A percentile compares a stretch with the other conserved stretches of the same genome.
phyloP scores from a whole-genome alignment of 2,888 invertebrate species.

The Trichacis sp. region DNA sequence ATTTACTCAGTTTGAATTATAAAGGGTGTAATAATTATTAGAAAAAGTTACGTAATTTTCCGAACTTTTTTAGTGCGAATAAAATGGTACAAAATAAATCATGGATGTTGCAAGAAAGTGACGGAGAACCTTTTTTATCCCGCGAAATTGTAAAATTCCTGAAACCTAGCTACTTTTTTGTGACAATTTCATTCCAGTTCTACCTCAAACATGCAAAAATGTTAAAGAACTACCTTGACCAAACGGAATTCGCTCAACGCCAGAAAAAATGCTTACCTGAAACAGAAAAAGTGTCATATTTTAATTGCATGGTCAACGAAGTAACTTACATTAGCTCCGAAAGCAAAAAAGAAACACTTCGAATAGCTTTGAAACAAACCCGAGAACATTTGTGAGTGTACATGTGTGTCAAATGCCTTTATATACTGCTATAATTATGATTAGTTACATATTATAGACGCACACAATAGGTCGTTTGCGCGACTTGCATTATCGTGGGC shows the following conservation, averaged over 20 bases:
- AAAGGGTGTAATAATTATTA: too few species aligned
- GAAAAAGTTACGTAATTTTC: too few species aligned
- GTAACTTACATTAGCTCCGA: too few species aligned
- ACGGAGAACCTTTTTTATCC: too few species aligned
- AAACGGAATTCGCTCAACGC: neutral
- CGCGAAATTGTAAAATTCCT: too few species aligned
- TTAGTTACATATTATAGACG: conserved; percentile 53
- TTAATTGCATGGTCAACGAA: neutral
- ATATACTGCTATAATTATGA: conserved; percentile 55
- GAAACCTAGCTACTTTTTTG: too few species aligned
- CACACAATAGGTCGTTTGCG: conserved; percentile 27
- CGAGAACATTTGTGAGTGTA: conserved; percentile 37
- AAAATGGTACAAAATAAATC: too few species aligned
- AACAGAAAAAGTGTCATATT: conserved; percentile 11
- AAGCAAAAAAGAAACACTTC: conserved; percentile 17
- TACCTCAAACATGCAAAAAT: too few species aligned
- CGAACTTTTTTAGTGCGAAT: too few species aligned
- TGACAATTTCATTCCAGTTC: too few species aligned
- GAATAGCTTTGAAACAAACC: conserved; percentile 42
- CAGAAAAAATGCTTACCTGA: conserved; percentile 29
- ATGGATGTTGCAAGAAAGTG: too few species aligned
- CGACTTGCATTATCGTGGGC: conserved; percentile 33
- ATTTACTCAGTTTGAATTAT: too few species aligned
- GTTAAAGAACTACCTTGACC: neutral
- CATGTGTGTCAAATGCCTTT: conserved; percentile 42